Evolutionary conservation across 2,797 vertebrate species (phyloP).

Genomic region (Heliangelus exortis): DNA sequence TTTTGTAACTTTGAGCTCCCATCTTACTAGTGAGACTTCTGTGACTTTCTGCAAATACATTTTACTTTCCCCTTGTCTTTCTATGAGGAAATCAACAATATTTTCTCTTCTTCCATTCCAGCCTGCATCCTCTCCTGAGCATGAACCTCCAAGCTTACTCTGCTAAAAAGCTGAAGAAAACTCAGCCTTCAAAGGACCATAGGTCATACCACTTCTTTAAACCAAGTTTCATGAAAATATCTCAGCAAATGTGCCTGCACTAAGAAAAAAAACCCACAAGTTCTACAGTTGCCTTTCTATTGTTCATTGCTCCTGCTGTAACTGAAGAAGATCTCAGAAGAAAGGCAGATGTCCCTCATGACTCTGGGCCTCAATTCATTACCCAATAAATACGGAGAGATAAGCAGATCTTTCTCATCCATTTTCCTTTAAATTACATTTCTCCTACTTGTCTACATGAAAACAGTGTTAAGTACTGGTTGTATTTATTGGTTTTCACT

Average conservation of each 20-base stretch:
- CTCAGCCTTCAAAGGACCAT: not conserved
- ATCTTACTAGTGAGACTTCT: not conserved
- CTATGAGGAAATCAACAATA: not conserved
- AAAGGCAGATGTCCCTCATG: not conserved
- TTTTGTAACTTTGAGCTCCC: not conserved
- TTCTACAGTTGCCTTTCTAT: not conserved
- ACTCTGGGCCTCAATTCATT: not conserved
- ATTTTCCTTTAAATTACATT: not conserved
- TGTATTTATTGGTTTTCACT: not conserved
- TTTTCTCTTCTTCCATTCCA: not conserved
- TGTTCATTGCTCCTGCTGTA: not conserved
- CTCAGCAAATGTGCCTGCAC: not conserved
- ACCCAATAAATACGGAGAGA: not conserved
- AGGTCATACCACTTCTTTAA: not conserved
- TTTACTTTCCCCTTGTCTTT: not conserved
- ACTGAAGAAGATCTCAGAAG: not conserved
- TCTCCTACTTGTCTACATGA: not conserved
- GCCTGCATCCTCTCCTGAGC: not conserved
- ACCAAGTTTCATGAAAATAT: not conserved
- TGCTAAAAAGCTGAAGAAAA: not conserved
- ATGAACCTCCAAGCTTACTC: not conserved
- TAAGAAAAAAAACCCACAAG: accelerated
- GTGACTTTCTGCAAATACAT: too few relatives aligned
- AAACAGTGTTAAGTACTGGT: not conserved
- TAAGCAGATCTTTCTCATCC: not conserved